These are phyloP conservation scores for Cyphomyrus discorhynchus DNA, from an alignment of 2,113 vertebrate species.

Conservation along the genomic window DNA sequence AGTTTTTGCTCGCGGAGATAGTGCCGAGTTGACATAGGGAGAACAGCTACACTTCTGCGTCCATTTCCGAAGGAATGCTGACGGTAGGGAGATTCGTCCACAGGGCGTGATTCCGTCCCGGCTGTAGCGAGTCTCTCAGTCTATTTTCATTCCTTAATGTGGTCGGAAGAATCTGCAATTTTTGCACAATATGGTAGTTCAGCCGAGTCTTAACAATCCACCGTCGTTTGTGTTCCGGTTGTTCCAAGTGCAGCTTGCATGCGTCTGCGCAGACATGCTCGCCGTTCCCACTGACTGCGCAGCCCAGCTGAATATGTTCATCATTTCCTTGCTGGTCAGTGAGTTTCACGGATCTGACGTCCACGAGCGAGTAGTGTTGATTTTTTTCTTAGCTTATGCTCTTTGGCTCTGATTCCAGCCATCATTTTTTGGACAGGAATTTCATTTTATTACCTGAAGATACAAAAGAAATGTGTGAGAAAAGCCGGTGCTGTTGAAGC, in stretches of 20 bases:
- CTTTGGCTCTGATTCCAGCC: background rate
- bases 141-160: background rate
- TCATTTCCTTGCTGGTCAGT: background rate
- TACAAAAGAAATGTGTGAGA: background rate
- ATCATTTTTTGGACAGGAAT: slow-evolving; percentile 68
- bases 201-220: background rate
- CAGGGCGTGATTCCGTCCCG: background rate
- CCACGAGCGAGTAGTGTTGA: background rate
- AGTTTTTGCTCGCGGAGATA: background rate
- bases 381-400: background rate
- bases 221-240: background rate
- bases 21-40: background rate
- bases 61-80: background rate
- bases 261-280: background rate
- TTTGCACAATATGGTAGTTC: background rate
- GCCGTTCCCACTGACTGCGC: background rate
- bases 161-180: background rate
- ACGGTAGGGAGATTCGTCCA: background rate
- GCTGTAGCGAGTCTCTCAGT: background rate
- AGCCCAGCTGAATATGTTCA: background rate
- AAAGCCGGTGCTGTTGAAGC: background rate
- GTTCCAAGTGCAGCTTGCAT: background rate
- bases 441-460: slow-evolving; percentile 67
- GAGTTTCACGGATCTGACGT: background rate
- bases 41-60: background rate